Percentiles rank a stretch among this genome's conserved stretches.
These are phyloP conservation scores for Crotalus viridis DNA, from an alignment of 2,113 vertebrate species.

Conservation along the genomic window DNA sequence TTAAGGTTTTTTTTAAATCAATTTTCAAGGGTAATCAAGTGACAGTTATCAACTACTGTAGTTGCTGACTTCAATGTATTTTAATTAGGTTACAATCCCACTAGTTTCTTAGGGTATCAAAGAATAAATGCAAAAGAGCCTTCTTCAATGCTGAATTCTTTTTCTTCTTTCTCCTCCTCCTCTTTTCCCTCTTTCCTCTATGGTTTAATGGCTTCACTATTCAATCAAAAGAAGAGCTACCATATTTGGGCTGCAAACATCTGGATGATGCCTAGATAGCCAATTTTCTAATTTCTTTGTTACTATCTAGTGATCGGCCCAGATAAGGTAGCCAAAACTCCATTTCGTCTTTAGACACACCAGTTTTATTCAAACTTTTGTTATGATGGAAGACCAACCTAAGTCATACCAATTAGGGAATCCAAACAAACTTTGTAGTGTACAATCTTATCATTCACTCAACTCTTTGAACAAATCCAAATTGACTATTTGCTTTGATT, in stretches of 20 bases:
- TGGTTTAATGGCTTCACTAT: background rate
- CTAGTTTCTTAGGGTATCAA: constrained; percentile 38
- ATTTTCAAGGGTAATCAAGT: constrained; percentile 58
- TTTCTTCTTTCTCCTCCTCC: constrained; percentile 28
- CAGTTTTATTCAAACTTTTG: constrained; percentile 1
- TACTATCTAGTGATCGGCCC: background rate
- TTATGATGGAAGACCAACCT: no score
- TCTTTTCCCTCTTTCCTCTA: background rate
- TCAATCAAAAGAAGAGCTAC: background rate
- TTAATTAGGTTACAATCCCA: constrained; percentile 56
- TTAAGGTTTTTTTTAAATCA: constrained; percentile 38
- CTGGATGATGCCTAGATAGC: background rate
- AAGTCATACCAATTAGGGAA: constrained; percentile 45
- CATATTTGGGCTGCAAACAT: background rate
- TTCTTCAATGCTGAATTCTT: constrained; percentile 29
- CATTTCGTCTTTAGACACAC: constrained; percentile 25
- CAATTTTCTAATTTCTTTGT: background rate
- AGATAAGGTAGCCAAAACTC: constrained; percentile 36
- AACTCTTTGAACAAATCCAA: background rate
- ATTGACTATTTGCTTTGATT: background rate
- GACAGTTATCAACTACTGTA: constrained; percentile 32
- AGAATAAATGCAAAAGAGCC: constrained; percentile 1
- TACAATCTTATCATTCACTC: constrained; percentile 55
- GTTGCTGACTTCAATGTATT: constrained; percentile 53
- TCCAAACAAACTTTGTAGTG: constrained; percentile 41